phyloP scores from a whole-genome alignment of 2,113 vertebrate genomes.

The Syrrhaptes paradoxus region DNA sequence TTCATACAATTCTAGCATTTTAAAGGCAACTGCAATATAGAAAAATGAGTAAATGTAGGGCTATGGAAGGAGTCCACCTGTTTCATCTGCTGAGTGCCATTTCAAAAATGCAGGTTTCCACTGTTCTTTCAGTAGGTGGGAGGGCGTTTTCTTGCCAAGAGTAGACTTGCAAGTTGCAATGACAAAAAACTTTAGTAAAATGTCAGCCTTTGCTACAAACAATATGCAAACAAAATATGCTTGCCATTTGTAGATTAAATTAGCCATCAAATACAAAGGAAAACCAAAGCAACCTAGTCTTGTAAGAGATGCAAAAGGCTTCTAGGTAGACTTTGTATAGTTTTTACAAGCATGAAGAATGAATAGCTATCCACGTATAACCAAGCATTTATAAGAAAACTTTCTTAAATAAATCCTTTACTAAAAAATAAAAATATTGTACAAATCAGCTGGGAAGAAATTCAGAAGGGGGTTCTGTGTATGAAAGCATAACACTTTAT shows the following conservation, averaged over 20 bases:
- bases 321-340: not conserved
- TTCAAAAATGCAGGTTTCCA: not conserved
- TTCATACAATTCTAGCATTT: not conserved
- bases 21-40: not conserved
- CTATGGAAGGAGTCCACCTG: not conserved
- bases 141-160: not conserved
- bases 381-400: conserved; percentile 34
- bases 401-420: conserved; percentile 37
- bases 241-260: not conserved
- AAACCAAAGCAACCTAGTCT: not conserved
- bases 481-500: conserved; percentile 73
- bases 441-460: conserved; percentile 49
- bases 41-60: not conserved
- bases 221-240: not conserved
- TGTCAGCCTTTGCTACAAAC: not conserved
- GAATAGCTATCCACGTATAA: not conserved
- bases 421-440: conserved; percentile 39
- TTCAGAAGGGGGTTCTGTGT: conserved; percentile 35
- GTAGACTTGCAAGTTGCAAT: not conserved
- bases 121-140: not conserved
- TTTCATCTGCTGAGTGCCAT: not conserved
- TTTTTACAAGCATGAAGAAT: conserved; percentile 31
- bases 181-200: not conserved
- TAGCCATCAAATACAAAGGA: not conserved
- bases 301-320: not conserved